Base-by-base conservation (phyloP, 2,113 vertebrate species). In the Phaetusa simplex region DNA sequence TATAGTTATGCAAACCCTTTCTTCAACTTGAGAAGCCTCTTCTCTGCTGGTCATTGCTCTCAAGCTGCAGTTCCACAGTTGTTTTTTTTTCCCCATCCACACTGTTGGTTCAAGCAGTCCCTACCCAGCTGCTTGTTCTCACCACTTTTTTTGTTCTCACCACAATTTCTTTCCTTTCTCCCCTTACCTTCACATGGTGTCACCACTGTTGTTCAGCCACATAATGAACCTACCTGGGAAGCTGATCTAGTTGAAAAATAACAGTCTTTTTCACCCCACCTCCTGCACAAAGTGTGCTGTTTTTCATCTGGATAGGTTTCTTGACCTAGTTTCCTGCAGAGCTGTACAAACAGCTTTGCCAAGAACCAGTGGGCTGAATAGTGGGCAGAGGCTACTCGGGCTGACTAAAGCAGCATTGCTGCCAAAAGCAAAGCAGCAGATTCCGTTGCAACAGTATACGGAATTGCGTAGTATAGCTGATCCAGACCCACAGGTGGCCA, bases 251-350 rank as follows among this genome's bases (percentile, higher is more conserved):
- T 71, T 90, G 92, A 85, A 96, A 93, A 95, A 70, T 34, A 93
- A 42, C 77, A 55, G 34, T 76, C 38, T 78, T 82, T 91, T 90
- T 59, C 56, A 72, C 43, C 24, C 40, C 66, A 69, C 58, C 66
- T 76, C 71, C 87, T 82, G 87, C 71, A 76, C 56, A 29, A 43
- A 93, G 58, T 55, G 42, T 64, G 56, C 62, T 87, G 70, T 2
- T 90, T 85, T 93, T 91, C 52, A 58, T 93, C 66, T 95, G 93
- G 62, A 61, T 93, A 53, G 49, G 34, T 88, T 95, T 96, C 96
- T 96, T 96, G 95, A 96, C 96, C 96, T 95, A 96, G 78, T 97
- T 97, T 95, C 66, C 90, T 94, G 74, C 66, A 65, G 81, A 95
- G 93, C 87, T 80, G 30, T 77, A 49, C 58, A 61, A 43, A 65